Conservation (phyloP, 2,113 vertebrate species). For the Heterotis niloticus region DNA sequence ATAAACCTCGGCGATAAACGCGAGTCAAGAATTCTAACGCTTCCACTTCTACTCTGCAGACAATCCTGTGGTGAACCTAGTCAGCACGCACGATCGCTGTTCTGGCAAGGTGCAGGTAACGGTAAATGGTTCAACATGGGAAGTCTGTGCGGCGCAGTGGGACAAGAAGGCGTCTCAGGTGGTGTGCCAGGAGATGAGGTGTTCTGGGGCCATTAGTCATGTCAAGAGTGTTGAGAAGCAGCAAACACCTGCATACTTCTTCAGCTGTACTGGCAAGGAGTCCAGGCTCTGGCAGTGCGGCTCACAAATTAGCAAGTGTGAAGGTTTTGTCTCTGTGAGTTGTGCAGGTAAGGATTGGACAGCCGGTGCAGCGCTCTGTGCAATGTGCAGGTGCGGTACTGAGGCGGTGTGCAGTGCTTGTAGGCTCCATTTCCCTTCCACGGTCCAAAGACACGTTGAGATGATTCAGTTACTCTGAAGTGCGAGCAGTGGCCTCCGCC, state of each 20-base stretch:
- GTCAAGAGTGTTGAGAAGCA: no score
- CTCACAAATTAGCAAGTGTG: neutral
- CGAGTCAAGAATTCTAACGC: neutral
- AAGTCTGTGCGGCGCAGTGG: neutral
- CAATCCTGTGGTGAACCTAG: neutral
- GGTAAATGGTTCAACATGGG: accelerated
- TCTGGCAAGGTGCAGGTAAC: conserved; percentile 41
- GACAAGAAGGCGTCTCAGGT: accelerated
- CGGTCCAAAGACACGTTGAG: no score
- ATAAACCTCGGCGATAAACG: no score
- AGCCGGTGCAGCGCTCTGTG: no score
- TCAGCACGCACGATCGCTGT: neutral
- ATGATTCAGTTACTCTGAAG: no score
- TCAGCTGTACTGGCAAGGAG: conserved; percentile 39
- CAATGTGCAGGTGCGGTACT: no score
- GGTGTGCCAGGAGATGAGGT: conserved; percentile 32
- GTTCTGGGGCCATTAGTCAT: conserved; percentile 23
- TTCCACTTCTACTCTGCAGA: neutral
- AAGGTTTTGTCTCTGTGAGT: neutral
- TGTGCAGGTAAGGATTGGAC: conserved; percentile 47
- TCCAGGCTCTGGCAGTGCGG: conserved; percentile 44
- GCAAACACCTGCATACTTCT: neutral
- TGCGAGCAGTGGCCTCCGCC: no score
- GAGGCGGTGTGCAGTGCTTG: no score
- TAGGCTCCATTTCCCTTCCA: no score